A percentile compares a stretch with the other conserved stretches of the same genome.
Evolutionary conservation across 2,888 invertebrate species (phyloP).

Genomic region (Cephus nigrinus): DNA sequence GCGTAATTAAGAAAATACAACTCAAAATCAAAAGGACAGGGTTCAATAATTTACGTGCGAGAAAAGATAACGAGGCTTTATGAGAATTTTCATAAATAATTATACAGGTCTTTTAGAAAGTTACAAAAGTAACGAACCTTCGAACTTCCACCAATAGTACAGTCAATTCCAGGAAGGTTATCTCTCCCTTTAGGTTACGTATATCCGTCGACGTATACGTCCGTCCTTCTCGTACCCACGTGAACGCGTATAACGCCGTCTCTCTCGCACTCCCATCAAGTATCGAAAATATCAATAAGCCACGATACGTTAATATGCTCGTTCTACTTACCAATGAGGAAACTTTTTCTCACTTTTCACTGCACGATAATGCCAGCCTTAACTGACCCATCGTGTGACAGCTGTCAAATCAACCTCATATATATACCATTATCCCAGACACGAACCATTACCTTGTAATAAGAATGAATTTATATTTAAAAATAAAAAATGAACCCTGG

Average conservation of each 20-base stretch:
- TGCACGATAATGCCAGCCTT: not conserved
- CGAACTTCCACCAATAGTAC: too few relatives aligned
- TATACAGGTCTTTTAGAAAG: too few relatives aligned
- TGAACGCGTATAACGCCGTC: not conserved
- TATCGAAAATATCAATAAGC: not conserved
- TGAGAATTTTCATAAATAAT: too few relatives aligned
- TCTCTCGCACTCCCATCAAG: not conserved
- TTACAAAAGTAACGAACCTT: too few relatives aligned
- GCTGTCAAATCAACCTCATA: not conserved
- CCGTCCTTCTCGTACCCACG: not conserved
- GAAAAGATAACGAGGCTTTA: too few relatives aligned
- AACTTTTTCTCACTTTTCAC: not conserved
- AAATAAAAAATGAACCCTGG: not conserved
- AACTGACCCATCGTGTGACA: not conserved
- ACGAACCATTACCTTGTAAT: not conserved
- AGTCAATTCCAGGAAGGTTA: not conserved
- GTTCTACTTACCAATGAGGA: not conserved
- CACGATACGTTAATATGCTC: not conserved
- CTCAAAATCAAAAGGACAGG: too few relatives aligned
- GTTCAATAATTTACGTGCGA: too few relatives aligned
- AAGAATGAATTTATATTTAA: not conserved
- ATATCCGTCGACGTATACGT: not conserved
- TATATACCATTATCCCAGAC: not conserved
- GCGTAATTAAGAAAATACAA: too few relatives aligned
- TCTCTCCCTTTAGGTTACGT: not conserved